Percentiles rank a stretch among this genome's conserved stretches.
These are phyloP conservation scores for Coracias cyanogaster DNA, from an alignment of 2,797 vertebrate genomes.

Conservation along the genomic window DNA sequence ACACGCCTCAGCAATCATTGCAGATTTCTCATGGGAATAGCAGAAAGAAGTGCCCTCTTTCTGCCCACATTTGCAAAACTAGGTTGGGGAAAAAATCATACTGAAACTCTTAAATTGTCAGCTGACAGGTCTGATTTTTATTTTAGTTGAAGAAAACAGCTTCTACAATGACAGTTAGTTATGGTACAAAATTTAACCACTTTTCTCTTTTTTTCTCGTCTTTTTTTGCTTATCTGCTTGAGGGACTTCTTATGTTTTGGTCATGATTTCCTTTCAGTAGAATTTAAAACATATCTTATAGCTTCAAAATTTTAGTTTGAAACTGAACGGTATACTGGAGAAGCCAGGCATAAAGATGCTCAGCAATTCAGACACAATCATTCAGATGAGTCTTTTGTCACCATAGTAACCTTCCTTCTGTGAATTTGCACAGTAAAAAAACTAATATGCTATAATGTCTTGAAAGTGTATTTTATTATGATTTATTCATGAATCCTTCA, in stretches of 20 bases:
- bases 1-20: too few relatives aligned
- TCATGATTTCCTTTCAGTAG: not conserved
- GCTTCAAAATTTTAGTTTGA: not conserved
- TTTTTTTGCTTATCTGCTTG: not conserved
- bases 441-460: not conserved
- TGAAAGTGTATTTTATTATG: not conserved
- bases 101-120: not conserved
- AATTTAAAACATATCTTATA: not conserved
- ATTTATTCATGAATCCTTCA: not conserved
- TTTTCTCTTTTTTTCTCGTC: not conserved
- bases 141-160: not conserved
- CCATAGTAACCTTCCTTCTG: constrained; percentile 44
- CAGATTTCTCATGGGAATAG: too few relatives aligned
- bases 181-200: not conserved
- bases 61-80: not conserved
- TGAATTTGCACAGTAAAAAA: not conserved
- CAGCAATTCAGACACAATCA: not conserved
- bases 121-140: not conserved
- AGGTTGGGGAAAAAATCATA: not conserved
- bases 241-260: not conserved
- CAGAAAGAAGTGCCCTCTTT: too few relatives aligned
- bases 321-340: not conserved
- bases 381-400: constrained; percentile 26
- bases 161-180: not conserved
- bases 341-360: not conserved